Base-by-base conservation (phyloP, 30 jellyfish, hydroid and myxozoan species). In the Turritopsis rubra region DNA sequence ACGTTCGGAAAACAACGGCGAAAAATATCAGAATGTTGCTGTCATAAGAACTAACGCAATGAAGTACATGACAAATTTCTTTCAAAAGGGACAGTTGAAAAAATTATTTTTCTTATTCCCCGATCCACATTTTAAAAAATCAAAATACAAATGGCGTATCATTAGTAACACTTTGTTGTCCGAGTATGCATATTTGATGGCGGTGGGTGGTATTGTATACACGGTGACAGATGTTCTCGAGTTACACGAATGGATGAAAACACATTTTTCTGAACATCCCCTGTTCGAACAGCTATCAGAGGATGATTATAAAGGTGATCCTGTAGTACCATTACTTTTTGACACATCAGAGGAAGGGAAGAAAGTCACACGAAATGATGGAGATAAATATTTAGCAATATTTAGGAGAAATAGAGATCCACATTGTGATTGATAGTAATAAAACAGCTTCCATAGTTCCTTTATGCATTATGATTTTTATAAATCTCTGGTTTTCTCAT, bases 201-300 rank as follows among this genome's bases (percentile, higher is more conserved):
- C 88, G 0, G 84, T 79, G 19, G 96, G 97, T 83, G 97, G 91
- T 52, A 75, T 89, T 75, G 95, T 92, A 13, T 92, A 92, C 87
- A 92, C 98, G 18, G 84, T 92, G 21, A 92, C 98, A 16, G 98
- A 92, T 79, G 98, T 92, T n/a, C 77, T 88, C 1, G 96, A 92
- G 29, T 75, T 92, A 16, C 95, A 92, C 60, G 77, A 89, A 29
- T 93, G 98, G 98, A 93, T 88, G 96, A 85, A 79, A 78, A 85
- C 75, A 16, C 96, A 88, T 54, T 87, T 88, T 72, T 66, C 68
- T 18, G 53, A 88, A 28, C 98, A 88, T 53, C 98, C 96, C 23
- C 68, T 93, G 52, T 93, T 93, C 79, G 86, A 89, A 79, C 88
- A 85, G 66, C 23, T 92, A 20, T 20, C 66, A 65, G 75, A 75